These are phyloP conservation scores for Hypselothyrea guttata DNA, from an alignment of 2,888 invertebrate genomes.

Conservation along the genomic window DNA sequence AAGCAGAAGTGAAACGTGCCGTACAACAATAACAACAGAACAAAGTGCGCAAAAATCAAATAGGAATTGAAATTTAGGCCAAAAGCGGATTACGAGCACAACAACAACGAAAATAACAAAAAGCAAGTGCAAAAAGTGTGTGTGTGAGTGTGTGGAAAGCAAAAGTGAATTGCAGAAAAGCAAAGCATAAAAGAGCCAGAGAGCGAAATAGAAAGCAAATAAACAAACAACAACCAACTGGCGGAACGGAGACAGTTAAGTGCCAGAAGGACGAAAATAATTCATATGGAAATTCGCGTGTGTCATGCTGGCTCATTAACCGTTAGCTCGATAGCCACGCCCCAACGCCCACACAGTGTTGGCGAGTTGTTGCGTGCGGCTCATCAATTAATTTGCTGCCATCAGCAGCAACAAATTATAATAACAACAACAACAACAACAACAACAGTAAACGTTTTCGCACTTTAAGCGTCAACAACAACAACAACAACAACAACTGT, in stretches of 20 bases:
- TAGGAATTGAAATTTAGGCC: slow-evolving; percentile 72
- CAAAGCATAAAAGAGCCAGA: slow-evolving; percentile 1
- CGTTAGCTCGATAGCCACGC: slow-evolving; percentile 11
- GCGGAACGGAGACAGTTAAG: slow-evolving; percentile 3
- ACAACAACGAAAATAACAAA: slow-evolving; percentile 31
- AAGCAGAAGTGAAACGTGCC: slow-evolving; percentile 28
- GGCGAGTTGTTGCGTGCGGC: slow-evolving; percentile 51
- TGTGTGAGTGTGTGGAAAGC: slow-evolving; percentile 21
- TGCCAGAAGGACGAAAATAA: slow-evolving; percentile 15
- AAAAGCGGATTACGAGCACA: slow-evolving; percentile 71
- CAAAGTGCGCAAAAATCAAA: slow-evolving; percentile 56
- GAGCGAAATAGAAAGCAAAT: slow-evolving; percentile 23
- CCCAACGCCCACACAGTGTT: slow-evolving; percentile 11
- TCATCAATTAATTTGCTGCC: slow-evolving; percentile 66
- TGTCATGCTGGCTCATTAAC: slow-evolving; percentile 64
- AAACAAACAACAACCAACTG: slow-evolving; percentile 17
- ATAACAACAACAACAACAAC: slow-evolving; percentile 7
- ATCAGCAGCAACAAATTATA: slow-evolving; percentile 7
- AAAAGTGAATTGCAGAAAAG: slow-evolving; percentile 61
- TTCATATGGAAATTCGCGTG: slow-evolving; percentile 48
- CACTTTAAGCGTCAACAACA: slow-evolving; percentile 50
- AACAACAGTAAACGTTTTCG: slow-evolving; percentile 43
- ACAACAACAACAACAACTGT: slow-evolving; percentile 16
- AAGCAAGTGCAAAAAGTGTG: slow-evolving; percentile 32
- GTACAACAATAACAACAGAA: slow-evolving; percentile 16